Base-by-base conservation (phyloP, 2,113 vertebrate genomes). In the Bos indicus region DNA sequence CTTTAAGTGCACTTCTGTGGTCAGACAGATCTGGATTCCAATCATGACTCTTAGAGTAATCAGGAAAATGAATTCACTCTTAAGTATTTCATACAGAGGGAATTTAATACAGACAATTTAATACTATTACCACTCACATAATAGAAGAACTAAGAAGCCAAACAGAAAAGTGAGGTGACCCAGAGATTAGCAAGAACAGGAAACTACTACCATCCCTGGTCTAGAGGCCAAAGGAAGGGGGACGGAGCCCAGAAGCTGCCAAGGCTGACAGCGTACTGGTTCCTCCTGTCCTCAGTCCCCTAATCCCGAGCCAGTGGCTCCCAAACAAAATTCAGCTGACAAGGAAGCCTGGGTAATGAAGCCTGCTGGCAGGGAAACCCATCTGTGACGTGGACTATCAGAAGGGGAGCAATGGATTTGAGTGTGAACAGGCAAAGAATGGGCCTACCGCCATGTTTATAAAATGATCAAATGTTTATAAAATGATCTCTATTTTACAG, bases 11-110 rank as follows among this genome's bases (percentile, higher is more conserved):
- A 40, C 67, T 82, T 94, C 96, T 82, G 67, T 91, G 67, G n/a
- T 92, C 48, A 82, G 36, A 64, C 17, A 93, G 64, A 82, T 83
- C 48, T 95, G 64, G 56, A 93, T 95, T 93, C 90, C 90, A 82
- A 78, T 67, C 48, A 62, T 30, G 51, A 15, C 26, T 95, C 40
- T 88, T 60, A 64, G 0, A 52, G 43, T 88, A 40, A 51, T 82
- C 26, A 88, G 56, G 83, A 95, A 96, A 97, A 89, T 90, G 57
- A 91, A 88, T 36, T 94, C 82, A 84, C 46, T 93, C 6, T 85
- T 67, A 85, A 40, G 56, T 93, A 91, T 81, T 96, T 96, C 92
- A 88, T 86, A 95, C 51, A 92, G 81, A 59, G 12, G 64, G 16
- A 23, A 51, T 30, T 88, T 93, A 83, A 95, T 56, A 46, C 67